Base-by-base conservation (phyloP, 1,140 invertebrate species). In the Phymastichus coffea region DNA sequence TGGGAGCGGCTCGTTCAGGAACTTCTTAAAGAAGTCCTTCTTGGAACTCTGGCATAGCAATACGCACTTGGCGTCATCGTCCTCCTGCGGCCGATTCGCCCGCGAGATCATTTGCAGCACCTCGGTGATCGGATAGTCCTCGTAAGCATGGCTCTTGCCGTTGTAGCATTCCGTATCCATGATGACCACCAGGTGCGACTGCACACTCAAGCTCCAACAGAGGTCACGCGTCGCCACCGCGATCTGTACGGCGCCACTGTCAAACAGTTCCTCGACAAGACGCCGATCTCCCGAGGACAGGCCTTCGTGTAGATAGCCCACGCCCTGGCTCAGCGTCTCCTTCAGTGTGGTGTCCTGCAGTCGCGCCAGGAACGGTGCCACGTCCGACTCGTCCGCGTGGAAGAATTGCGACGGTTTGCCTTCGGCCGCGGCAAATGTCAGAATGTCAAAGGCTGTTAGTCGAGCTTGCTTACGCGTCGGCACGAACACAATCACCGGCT, bases 1-100 rank as follows among this genome's bases (percentile, higher is more conserved):
- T 1, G 97, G 97, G 30, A 99, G 76, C 6, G 97, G 95, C 75
- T 99, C 97, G 75, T 95, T 97, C 12, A 99, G 81, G 73, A 99
- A 97, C 76, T 99, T 99, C 72, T 98, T 98, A 80, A 96, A 99
- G 82, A 98, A 98, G 68, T 98, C 95, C 81, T 98, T 99, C 76
- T 99, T 99, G 2, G 95, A 95, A 56, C 87, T 92, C 72, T 98
- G 97, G 81, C 97, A 99, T 82, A 99, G 89, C 2, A 99, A 83
- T 4, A 99, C 93, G 71, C 95, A 98, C 74, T 97, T 97, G 46
- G 94, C 91, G 77, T 98, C 94, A 20, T 95, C 88, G 78, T 99
- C 97, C 65, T 91, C 86, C 4, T 90, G 78, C 0, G 96, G 95
- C 25, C 96, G 81, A 77, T 95, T 95, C 0, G 93, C 93, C 28